A percentile compares a stretch with the other conserved stretches of the same genome.
Conservation (phyloP, 2,113 vertebrate species). For the Phaethon lepturus region DNA sequence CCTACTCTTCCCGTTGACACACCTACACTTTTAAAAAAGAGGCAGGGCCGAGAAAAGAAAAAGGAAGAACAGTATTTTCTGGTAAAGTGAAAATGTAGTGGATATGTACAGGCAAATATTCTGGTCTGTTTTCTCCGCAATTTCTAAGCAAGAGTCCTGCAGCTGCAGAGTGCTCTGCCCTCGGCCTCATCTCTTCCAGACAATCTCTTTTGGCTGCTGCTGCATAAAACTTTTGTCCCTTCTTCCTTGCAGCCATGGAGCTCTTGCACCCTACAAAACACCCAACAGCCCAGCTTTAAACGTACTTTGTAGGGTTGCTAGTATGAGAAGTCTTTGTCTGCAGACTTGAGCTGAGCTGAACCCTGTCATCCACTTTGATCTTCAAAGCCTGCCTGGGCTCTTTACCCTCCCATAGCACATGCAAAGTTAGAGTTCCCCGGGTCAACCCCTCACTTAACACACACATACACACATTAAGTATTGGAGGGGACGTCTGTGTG, state of each 20-base stretch:
- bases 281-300: background rate
- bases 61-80: background rate
- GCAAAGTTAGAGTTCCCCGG: accelerated
- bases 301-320: background rate
- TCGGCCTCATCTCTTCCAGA: background rate
- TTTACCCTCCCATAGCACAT: accelerated
- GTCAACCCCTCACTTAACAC: accelerated
- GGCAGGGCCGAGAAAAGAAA: background rate
- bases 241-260: background rate
- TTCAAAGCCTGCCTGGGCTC: background rate
- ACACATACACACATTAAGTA: accelerated
- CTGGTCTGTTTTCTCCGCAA: background rate
- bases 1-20: background rate
- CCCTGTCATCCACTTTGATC: background rate
- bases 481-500: background rate
- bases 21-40: background rate
- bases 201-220: background rate
- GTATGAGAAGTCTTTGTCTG: background rate
- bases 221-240: background rate
- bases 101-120: background rate
- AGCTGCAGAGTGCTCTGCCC: background rate
- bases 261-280: background rate
- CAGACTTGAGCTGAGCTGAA: background rate
- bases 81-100: background rate
- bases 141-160: background rate